Base-by-base conservation (phyloP, 2,113 vertebrate species). In the Alosa alosa region DNA sequence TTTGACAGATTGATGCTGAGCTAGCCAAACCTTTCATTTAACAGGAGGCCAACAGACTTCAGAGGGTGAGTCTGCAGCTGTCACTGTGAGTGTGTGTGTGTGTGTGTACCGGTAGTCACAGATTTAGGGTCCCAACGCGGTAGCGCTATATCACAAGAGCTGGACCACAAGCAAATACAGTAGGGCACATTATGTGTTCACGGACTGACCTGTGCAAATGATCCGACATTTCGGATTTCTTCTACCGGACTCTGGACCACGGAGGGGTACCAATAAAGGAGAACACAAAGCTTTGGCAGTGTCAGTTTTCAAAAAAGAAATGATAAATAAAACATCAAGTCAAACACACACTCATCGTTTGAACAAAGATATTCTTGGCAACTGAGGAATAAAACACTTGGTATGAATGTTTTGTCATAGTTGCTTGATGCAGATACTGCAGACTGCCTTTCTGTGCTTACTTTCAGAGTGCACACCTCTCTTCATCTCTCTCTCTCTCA, bases 321-420 rank as follows among this genome's bases (percentile, higher is more conserved):
- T 25, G 82, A 84, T 68, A 84, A 82, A 75, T 78, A 41, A 78
- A 78, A 78, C 45, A 57, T 39, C 83, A 83, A 81, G 52, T 81
- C 85, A 82, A 81, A 52, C 85, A 88, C 82, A 88, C 50, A 44
- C 44, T 78, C 15, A 46, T 82, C 49, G 36, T 50, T 55, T 82
- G 81, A 20, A 84, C 31, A 86, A 82, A 75, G 57, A 55, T 84
- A 86, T 88, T 88, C 83, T 86, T 85, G 83, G 86, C 84, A 87
- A 82, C 8, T 36, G 45, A 81, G 68, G 39, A 84, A 44, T 25
- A 3, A 75, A 83, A 83, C 57, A 47, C 46, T 47, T 82, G 84
- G 68, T 20, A 86, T 45, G 39, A 60, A 46, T 46, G 52, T 83
- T 83, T 31, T 57, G 31, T 81, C 41, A 47, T 83, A 82, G 78